Evolutionary conservation across 2,113 vertebrate genomes (phyloP).

Genomic region (Cyprinus carpio): DNA sequence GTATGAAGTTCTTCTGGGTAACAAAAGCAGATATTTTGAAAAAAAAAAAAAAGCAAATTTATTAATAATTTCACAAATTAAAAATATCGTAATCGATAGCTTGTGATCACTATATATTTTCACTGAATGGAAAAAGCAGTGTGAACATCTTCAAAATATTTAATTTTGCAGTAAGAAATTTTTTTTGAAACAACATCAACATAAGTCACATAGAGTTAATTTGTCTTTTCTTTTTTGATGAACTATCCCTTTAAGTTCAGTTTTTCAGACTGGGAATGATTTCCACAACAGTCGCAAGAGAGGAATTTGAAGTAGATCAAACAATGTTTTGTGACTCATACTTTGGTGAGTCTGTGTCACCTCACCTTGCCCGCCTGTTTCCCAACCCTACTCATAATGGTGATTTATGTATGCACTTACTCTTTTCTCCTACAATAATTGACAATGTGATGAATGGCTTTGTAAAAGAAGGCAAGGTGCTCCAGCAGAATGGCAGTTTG

Average conservation of each 20-base stretch:
- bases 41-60: too few species aligned
- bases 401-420: constrained; percentile 46
- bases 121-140: too few species aligned
- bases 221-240: too few species aligned
- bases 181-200: too few species aligned
- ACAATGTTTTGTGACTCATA: constrained; percentile 11
- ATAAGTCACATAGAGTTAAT: too few species aligned
- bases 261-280: not conserved
- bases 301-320: constrained; percentile 13
- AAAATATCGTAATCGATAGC: too few species aligned
- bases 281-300: not conserved
- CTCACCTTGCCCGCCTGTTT: constrained; percentile 15
- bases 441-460: constrained; percentile 48
- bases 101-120: not conserved
- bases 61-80: too few species aligned
- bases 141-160: too few species aligned
- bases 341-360: constrained; percentile 18
- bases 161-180: too few species aligned
- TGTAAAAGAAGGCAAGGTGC: constrained; percentile 30
- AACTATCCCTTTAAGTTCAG: not conserved
- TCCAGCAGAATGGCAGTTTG: constrained; percentile 20
- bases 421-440: constrained; percentile 43
- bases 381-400: constrained; percentile 27
- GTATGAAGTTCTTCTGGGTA: too few species aligned
- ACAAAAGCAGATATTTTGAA: too few species aligned